phyloP scores from a whole-genome alignment of 1,140 invertebrate genomes.

The Drosophila virilis region DNA sequence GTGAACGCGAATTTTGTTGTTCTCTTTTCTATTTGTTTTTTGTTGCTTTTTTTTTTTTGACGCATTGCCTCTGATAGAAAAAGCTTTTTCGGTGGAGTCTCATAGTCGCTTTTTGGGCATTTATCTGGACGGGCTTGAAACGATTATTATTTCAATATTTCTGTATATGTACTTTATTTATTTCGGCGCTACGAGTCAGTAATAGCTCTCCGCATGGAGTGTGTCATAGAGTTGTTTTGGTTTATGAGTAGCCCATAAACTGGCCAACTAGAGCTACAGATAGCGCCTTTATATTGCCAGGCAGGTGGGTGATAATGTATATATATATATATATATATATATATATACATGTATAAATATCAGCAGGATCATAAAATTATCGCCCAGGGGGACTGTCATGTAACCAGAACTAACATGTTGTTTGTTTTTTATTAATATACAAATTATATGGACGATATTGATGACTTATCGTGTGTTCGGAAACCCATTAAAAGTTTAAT shows the following conservation, averaged over 20 bases:
- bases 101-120: conserved; percentile 22
- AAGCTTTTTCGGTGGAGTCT: conserved; percentile 18
- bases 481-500: conserved; percentile 56
- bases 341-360: background rate
- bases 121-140: conserved; percentile 47
- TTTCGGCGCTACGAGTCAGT: conserved; percentile 3
- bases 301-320: conserved; percentile 28
- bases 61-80: conserved; percentile 17
- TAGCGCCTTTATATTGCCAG: conserved; percentile 8
- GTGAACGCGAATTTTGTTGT: conserved; percentile 26
- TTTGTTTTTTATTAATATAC: conserved; percentile 8
- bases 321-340: background rate
- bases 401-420: conserved; percentile 3
- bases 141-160: conserved; percentile 62
- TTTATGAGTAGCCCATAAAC: conserved; percentile 42
- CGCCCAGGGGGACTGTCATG: conserved; percentile 5
- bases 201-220: conserved; percentile 21
- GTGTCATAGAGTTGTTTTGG: conserved; percentile 42
- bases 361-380: conserved; percentile 24
- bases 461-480: conserved; percentile 24
- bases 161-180: background rate
- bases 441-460: background rate
- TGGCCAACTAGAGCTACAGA: conserved; percentile 7
- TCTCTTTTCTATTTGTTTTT: conserved; percentile 4
- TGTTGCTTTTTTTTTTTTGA: conserved; percentile 7